phyloP scores from a whole-genome alignment of 1,140 invertebrate species.

The Drosophila pseudoobscura region DNA sequence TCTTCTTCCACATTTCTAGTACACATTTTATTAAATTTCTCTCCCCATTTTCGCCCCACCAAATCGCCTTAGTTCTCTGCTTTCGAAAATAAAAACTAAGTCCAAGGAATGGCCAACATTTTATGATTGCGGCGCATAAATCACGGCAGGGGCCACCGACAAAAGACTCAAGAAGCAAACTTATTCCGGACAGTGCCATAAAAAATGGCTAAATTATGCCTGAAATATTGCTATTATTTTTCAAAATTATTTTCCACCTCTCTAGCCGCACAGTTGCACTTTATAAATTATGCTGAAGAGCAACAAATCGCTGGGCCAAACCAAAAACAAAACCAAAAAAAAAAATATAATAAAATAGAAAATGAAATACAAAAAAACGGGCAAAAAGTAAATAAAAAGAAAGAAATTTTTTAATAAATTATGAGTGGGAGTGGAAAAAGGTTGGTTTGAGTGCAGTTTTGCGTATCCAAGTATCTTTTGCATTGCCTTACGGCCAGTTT shows the following conservation, averaged over 20 bases:
- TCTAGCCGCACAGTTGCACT: conserved; percentile 9
- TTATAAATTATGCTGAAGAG: conserved; percentile 41
- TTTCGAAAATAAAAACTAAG: not conserved
- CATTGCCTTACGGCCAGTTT: conserved; percentile 35
- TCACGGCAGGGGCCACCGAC: conserved; percentile 45
- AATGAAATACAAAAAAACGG: conserved; percentile 11
- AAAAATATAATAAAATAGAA: conserved; percentile 36
- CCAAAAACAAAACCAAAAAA: not conserved
- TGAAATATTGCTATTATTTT: conserved; percentile 30
- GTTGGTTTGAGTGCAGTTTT: conserved; percentile 57
- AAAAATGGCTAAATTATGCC: conserved; percentile 38
- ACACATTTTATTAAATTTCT: too few species aligned
- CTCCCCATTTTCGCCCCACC: too few species aligned
- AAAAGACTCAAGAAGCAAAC: conserved; percentile 74
- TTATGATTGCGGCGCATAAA: conserved; percentile 65
- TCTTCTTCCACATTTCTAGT: too few species aligned
- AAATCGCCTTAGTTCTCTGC: too few species aligned
- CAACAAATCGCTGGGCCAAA: conserved; percentile 54
- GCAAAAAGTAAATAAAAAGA: conserved; percentile 4
- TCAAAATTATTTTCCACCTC: conserved; percentile 33
- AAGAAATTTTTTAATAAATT: conserved; percentile 42
- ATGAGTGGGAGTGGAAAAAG: conserved; percentile 34
- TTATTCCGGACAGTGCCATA: conserved; percentile 10
- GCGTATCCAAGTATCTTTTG: conserved; percentile 55
- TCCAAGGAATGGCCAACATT: conserved; percentile 45